Percentiles rank a stretch among this genome's conserved stretches.
These are phyloP conservation scores for Phylloscopus whistleri DNA, from an alignment of 2,113 vertebrate species.

Conservation along the genomic window DNA sequence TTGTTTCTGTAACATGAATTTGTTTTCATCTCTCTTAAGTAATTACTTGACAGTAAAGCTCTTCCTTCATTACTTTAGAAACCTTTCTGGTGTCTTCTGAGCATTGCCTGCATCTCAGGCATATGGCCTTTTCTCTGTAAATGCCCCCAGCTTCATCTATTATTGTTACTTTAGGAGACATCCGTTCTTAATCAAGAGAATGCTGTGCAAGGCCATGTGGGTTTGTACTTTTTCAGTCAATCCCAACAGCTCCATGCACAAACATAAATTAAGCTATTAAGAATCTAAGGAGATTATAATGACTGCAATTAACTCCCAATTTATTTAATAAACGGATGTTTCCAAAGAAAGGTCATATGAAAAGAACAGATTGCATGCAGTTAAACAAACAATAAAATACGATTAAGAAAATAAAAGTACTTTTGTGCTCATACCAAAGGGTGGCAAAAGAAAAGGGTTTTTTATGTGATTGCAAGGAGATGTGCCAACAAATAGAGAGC, in stretches of 20 bases:
- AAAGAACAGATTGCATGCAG: background rate
- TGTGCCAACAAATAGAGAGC: background rate
- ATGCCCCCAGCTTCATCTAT: slow-evolving; percentile 25
- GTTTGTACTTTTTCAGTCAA: slow-evolving; percentile 11
- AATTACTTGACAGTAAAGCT: slow-evolving; percentile 50
- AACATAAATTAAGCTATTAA: slow-evolving; percentile 55
- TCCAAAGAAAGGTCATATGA: background rate
- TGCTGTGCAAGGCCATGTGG: background rate
- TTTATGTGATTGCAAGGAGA: background rate
- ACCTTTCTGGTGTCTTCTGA: background rate
- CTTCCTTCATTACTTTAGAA: slow-evolving; percentile 40
- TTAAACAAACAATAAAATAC: background rate
- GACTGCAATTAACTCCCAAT: slow-evolving; percentile 31
- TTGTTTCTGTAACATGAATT: background rate
- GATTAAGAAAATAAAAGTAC: background rate
- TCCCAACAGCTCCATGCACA: slow-evolving; percentile 3
- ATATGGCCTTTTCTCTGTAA: slow-evolving; percentile 23
- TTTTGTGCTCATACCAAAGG: background rate
- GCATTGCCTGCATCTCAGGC: background rate
- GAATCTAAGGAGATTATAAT: slow-evolving; percentile 35
- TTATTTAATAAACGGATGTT: background rate
- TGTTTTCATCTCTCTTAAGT: slow-evolving; percentile 45
- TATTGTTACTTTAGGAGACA: slow-evolving; percentile 36
- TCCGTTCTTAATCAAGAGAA: slow-evolving; percentile 13
- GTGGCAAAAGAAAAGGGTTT: background rate